These are phyloP conservation scores for Anneissia japonica DNA, from an alignment of 35 echinoderm and acorn worm genomes.

Conservation along the genomic window DNA sequence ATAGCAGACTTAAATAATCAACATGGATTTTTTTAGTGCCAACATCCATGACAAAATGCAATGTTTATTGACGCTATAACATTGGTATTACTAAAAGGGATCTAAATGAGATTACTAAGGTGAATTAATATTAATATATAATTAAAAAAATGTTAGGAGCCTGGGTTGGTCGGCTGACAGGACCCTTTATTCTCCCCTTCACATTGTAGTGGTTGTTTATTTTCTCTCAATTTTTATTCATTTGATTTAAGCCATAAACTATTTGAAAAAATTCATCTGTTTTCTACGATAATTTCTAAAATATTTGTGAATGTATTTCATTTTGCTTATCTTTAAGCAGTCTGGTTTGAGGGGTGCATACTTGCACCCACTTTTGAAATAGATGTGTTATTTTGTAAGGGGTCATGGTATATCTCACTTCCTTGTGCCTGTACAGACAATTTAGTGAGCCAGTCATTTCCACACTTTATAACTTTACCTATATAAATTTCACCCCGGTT, in stretches of 20 bases:
- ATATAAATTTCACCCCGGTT: not conserved
- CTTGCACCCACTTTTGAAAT: not conserved
- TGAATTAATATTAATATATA: no score
- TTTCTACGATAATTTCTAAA: not conserved
- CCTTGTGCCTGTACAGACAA: not conserved
- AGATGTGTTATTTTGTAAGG: not conserved
- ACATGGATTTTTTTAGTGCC: no score
- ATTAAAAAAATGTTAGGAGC: no score
- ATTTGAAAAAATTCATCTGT: not conserved
- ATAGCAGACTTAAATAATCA: no score
- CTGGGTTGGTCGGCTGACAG: no score
- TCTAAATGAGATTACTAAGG: no score
- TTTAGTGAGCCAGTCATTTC: not conserved
- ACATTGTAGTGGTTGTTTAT: not conserved
- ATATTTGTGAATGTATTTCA: not conserved
- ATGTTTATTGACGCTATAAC: no score
- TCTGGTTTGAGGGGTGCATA: not conserved
- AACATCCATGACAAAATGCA: no score
- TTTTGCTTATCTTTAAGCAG: not conserved
- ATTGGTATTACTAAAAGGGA: no score
- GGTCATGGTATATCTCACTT: not conserved
- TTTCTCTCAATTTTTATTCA: not conserved
- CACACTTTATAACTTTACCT: not conserved
- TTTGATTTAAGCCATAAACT: not conserved
- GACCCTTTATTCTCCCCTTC: not conserved